phyloP scores from a whole-genome alignment of 1,140 invertebrate species.

The Akabosia matsudoensis region DNA sequence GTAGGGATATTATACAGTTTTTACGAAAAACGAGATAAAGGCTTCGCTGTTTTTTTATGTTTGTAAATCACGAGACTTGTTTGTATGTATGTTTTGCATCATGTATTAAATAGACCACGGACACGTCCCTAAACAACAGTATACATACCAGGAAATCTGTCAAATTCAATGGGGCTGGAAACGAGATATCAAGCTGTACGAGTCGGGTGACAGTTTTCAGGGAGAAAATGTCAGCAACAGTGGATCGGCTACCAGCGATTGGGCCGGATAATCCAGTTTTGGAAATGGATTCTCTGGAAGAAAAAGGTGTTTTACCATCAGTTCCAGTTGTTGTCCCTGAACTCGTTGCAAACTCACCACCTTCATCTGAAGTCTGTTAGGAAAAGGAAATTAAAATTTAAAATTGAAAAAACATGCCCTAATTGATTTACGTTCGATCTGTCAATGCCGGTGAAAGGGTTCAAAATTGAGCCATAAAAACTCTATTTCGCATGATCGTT shows the following conservation, averaged over 20 bases:
- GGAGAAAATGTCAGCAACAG: slow-evolving; percentile 10
- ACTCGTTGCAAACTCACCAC: no score
- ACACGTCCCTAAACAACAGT: background rate
- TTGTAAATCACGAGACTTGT: background rate
- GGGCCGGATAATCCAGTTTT: background rate
- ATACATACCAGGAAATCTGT: background rate
- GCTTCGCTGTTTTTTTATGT: background rate
- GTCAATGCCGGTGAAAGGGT: no score
- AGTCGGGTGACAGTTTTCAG: background rate
- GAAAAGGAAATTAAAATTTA: no score
- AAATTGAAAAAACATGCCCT: no score
- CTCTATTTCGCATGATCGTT: no score
- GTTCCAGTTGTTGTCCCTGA: no score
- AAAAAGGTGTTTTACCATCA: no score
- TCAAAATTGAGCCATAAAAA: no score
- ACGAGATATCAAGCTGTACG: background rate
- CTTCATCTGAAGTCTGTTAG: no score
- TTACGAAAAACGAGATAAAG: background rate
- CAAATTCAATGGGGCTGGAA: background rate
- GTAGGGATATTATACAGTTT: background rate
- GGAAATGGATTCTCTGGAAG: slow-evolving; percentile 1
- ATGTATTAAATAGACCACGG: background rate
- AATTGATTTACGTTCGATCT: no score
- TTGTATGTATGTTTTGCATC: background rate
- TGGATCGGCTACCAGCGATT: background rate